Percentiles rank a stretch among this genome's conserved stretches.
These are phyloP conservation scores for Watsonalla binaria DNA, from an alignment of 2,888 invertebrate genomes.

Conservation along the genomic window DNA sequence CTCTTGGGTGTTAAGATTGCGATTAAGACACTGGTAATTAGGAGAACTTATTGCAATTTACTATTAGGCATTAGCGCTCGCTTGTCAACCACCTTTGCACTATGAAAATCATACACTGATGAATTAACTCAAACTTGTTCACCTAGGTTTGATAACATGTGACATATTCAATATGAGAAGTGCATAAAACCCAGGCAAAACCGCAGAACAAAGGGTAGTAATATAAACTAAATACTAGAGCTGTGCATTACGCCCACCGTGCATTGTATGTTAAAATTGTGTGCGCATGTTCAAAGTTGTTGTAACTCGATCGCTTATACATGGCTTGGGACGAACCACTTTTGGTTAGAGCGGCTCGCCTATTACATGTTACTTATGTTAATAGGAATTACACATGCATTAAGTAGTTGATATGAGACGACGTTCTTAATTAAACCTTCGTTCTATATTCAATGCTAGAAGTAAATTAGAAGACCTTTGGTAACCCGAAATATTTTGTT, in stretches of 20 bases:
- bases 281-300: slow-evolving; percentile 31
- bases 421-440: background rate
- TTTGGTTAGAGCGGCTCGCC: slow-evolving; percentile 39
- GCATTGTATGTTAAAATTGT: slow-evolving; percentile 68
- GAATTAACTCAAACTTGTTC: too few species aligned
- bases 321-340: slow-evolving; percentile 58
- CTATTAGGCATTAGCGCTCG: too few species aligned
- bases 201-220: slow-evolving; percentile 26
- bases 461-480: too few species aligned
- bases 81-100: too few species aligned
- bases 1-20: too few species aligned
- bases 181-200: slow-evolving; percentile 16
- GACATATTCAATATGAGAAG: slow-evolving; percentile 1
- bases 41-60: too few species aligned
- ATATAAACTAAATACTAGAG: slow-evolving; percentile 16
- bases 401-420: background rate
- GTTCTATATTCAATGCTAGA: too few species aligned
- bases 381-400: background rate
- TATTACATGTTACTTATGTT: slow-evolving; percentile 9
- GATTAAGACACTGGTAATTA: too few species aligned
- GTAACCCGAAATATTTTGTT: too few species aligned
- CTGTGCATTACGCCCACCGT: slow-evolving; percentile 47
- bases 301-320: slow-evolving; percentile 51
- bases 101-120: too few species aligned
- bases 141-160: too few species aligned